A percentile compares a stretch with the other conserved stretches of the same genome.
These are phyloP conservation scores for Epizoanthus rinbou DNA, from an alignment of 92 coral and sea anemone genomes.

Conservation along the genomic window DNA sequence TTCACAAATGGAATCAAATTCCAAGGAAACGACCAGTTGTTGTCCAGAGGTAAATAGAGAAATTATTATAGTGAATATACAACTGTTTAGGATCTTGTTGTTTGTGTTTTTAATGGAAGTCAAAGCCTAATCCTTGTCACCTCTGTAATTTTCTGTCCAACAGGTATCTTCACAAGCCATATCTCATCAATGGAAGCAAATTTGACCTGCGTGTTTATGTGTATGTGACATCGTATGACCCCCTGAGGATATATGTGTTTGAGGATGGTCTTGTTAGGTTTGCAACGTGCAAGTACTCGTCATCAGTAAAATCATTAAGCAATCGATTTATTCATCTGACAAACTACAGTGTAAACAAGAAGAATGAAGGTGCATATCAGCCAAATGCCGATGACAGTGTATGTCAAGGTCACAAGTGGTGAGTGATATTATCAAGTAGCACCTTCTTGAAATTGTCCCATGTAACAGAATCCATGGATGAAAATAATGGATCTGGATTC, in stretches of 20 bases:
- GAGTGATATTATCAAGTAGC: not conserved
- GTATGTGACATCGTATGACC: slow-evolving; percentile 92
- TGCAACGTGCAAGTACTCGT: slow-evolving; percentile 99
- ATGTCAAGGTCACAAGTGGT: slow-evolving; percentile 99
- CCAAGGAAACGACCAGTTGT: slow-evolving; percentile 95
- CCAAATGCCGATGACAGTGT: slow-evolving; percentile 91
- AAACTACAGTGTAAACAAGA: slow-evolving; percentile 98
- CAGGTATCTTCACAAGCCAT: slow-evolving; percentile 96
- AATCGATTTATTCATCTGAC: slow-evolving; percentile 98
- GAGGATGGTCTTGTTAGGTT: slow-evolving; percentile 98
- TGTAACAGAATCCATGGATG: too few species aligned
- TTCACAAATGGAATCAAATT: slow-evolving; percentile 97
- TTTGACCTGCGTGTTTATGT: slow-evolving; percentile 98
- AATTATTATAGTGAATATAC: not conserved
- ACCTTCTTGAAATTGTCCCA: not conserved
- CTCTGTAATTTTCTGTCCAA: not conserved
- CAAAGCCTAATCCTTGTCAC: not conserved
- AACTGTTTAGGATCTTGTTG: not conserved
- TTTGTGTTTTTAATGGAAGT: not conserved
- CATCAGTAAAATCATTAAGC: slow-evolving; percentile 87
- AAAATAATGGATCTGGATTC: too few species aligned
- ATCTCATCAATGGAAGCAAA: slow-evolving; percentile 93
- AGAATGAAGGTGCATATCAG: slow-evolving; percentile 94
- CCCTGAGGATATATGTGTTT: slow-evolving; percentile 90
- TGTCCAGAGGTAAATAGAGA: slow-evolving; percentile 80